Percentiles rank a stretch among this genome's conserved stretches.
phyloP scores from a whole-genome alignment of 2,797 vertebrate genomes.

The Podargus strigoides region DNA sequence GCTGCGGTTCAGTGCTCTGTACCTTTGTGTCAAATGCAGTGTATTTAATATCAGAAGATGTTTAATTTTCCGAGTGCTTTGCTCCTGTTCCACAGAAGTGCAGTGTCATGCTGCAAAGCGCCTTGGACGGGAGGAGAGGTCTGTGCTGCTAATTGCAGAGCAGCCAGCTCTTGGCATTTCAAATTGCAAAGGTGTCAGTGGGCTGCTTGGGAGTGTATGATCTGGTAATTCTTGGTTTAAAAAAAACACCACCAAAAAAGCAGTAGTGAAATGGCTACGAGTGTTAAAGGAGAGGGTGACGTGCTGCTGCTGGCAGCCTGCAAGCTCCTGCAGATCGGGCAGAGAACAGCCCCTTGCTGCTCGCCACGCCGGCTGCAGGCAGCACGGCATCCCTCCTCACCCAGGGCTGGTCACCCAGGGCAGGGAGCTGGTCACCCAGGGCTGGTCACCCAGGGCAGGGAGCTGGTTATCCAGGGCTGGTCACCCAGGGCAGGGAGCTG shows the following conservation, averaged over 20 bases:
- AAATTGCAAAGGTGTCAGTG: background rate
- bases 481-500: too few relatives aligned
- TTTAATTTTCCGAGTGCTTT: background rate
- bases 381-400: too few relatives aligned
- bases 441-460: too few relatives aligned
- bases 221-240: background rate
- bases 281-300: background rate
- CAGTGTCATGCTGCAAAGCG: background rate
- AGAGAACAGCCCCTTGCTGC: too few relatives aligned
- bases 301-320: accelerated
- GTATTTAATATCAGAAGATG: background rate
- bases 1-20: background rate
- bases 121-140: background rate
- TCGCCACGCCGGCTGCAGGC: too few relatives aligned
- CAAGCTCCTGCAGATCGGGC: background rate
- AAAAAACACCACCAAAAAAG: background rate
- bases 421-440: too few relatives aligned
- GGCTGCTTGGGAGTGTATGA: background rate
- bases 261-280: background rate
- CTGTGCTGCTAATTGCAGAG: background rate
- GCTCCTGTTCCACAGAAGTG: background rate
- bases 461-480: too few relatives aligned
- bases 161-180: background rate
- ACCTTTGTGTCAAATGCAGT: accelerated
- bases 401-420: too few relatives aligned